These are phyloP conservation scores for Microctonus hyperodae DNA, from an alignment of 2,888 invertebrate species.

Conservation along the genomic window DNA sequence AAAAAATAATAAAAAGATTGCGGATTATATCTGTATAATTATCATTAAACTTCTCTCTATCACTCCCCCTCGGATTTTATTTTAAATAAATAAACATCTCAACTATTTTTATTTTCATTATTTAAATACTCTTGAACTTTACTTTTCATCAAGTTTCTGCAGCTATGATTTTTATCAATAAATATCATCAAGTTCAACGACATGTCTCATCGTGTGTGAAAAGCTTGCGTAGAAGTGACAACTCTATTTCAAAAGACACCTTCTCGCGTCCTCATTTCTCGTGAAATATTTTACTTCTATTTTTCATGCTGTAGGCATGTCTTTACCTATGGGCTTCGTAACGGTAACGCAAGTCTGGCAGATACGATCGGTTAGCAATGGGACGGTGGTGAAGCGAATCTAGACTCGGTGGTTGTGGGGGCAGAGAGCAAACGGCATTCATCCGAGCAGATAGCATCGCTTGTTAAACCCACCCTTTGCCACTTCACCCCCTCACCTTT, in stretches of 20 bases:
- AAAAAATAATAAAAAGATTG: conserved; percentile 19
- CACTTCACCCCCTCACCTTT: conserved; percentile 37
- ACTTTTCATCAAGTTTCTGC: neutral
- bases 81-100: too few species aligned
- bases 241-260: conserved; percentile 23
- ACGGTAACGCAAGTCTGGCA: conserved; percentile 38
- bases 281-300: conserved; percentile 35
- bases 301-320: conserved; percentile 11
- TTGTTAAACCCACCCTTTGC: conserved; percentile 58
- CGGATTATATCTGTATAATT: neutral
- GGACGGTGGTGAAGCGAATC: conserved; percentile 30
- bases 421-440: conserved; percentile 50
- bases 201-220: conserved; percentile 8
- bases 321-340: conserved; percentile 26
- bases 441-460: conserved; percentile 61
- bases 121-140: neutral
- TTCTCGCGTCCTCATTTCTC: conserved; percentile 25
- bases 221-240: conserved; percentile 21
- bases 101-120: too few species aligned
- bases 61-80: too few species aligned
- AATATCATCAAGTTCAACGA: conserved; percentile 19
- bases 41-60: neutral
- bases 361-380: conserved; percentile 43
- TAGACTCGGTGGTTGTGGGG: conserved; percentile 41
- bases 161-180: conserved; percentile 4